A percentile compares a stretch with the other conserved stretches of the same genome.
phyloP scores from a whole-genome alignment of 2,797 vertebrate genomes.

The Corythornis leucogaster region DNA sequence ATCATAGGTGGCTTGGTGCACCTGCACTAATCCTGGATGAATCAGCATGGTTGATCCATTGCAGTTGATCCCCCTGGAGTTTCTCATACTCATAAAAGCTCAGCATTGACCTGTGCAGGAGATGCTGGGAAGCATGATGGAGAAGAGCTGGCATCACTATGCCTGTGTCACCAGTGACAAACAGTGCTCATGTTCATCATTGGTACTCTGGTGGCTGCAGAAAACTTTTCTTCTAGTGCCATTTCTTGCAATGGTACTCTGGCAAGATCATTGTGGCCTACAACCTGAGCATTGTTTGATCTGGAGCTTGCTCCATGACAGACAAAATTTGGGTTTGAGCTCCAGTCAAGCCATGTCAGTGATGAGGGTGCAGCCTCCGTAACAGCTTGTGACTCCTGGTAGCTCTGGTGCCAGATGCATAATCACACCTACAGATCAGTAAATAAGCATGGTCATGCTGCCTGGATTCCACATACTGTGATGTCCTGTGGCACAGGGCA shows the following conservation, averaged over 20 bases:
- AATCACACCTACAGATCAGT: neutral
- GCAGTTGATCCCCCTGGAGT: neutral
- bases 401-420: neutral
- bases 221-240: neutral
- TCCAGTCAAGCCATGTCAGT: neutral
- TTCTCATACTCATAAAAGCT: neutral
- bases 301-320: neutral
- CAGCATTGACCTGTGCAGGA: neutral
- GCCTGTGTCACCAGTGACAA: neutral
- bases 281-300: neutral
- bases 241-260: neutral
- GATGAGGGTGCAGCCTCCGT: conserved; percentile 3
- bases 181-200: neutral
- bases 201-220: neutral
- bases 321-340: conserved; percentile 31
- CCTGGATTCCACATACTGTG: neutral
- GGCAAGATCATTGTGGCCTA: neutral
- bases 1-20: neutral
- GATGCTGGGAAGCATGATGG: neutral
- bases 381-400: neutral
- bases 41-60: neutral
- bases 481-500: neutral
- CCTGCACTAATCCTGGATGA: neutral
- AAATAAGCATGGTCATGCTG: neutral
- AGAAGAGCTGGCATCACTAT: neutral